Percentiles rank a stretch among this genome's conserved stretches.
phyloP scores from a whole-genome alignment of 2,797 vertebrate genomes.

The Iguana delicatissima region DNA sequence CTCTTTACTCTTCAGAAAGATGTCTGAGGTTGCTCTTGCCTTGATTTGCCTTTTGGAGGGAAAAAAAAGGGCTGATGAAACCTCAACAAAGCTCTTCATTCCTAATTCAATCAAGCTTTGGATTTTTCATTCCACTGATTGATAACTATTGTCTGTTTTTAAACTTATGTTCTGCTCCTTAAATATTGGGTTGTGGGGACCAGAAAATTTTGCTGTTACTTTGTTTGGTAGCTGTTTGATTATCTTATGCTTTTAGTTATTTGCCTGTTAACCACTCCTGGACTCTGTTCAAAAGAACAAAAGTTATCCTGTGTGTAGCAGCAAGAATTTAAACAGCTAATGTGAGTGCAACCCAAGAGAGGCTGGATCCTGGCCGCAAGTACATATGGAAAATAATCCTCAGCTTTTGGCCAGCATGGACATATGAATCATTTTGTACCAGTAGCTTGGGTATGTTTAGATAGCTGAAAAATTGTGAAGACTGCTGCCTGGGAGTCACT shows the following conservation, averaged over 20 bases:
- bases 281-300: not conserved
- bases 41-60: not conserved
- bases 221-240: not conserved
- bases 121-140: not conserved
- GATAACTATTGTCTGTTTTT: not conserved
- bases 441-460: not conserved
- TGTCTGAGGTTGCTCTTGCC: not conserved
- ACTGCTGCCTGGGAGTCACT: no score
- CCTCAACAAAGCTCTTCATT: not conserved
- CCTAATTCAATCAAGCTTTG: not conserved
- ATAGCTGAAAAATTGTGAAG: not conserved
- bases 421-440: slow-evolving; percentile 14
- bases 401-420: not conserved
- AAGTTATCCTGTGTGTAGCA: not conserved
- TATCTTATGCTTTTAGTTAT: not conserved
- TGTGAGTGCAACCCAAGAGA: not conserved
- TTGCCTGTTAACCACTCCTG: not conserved
- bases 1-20: not conserved
- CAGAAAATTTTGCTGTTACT: not conserved
- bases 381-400: not conserved
- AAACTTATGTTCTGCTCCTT: not conserved
- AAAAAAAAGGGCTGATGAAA: not conserved
- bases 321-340: not conserved
- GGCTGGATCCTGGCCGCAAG: not conserved
- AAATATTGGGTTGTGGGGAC: not conserved